Evolutionary conservation across 2,113 vertebrate species (phyloP).

Genomic region (Bubalus kerabau): DNA sequence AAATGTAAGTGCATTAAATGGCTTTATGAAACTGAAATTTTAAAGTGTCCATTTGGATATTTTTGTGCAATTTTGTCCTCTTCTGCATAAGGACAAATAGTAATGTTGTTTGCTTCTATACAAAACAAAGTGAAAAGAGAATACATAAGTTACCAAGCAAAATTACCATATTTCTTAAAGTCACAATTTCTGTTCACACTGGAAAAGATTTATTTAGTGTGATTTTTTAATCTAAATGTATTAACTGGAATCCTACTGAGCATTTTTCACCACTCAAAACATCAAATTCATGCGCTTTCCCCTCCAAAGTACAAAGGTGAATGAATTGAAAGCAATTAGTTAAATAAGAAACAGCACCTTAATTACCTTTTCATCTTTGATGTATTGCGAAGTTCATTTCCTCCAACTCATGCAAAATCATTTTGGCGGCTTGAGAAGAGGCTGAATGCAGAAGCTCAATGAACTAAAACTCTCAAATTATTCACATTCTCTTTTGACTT

Average conservation of each 20-base stretch:
- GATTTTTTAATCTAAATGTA: not conserved
- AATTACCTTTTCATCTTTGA: constrained; percentile 28
- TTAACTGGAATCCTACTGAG: constrained; percentile 32
- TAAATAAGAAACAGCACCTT: constrained; percentile 5
- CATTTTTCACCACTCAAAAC: constrained; percentile 12
- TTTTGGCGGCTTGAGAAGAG: too few species aligned
- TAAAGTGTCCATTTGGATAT: not conserved
- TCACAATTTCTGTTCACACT: not conserved
- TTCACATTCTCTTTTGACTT: too few species aligned
- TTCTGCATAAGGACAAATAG: not conserved
- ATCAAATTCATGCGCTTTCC: not conserved
- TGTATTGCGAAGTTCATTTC: not conserved
- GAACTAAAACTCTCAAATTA: too few species aligned
- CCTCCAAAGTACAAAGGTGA: constrained; percentile 32
- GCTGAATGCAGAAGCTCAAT: too few species aligned
- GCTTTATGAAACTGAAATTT: constrained; percentile 7
- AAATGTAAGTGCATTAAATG: not conserved
- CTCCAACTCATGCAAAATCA: too few species aligned
- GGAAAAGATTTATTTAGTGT: not conserved
- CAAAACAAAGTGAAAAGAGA: not conserved
- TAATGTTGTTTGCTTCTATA: not conserved
- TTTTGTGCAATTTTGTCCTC: not conserved
- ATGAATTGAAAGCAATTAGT: constrained; percentile 37
- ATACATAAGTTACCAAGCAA: not conserved
- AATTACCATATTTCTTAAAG: too few species aligned